Evolutionary conservation across 2,113 vertebrate genomes (phyloP).

Genomic region (Trogon melanurus): DNA sequence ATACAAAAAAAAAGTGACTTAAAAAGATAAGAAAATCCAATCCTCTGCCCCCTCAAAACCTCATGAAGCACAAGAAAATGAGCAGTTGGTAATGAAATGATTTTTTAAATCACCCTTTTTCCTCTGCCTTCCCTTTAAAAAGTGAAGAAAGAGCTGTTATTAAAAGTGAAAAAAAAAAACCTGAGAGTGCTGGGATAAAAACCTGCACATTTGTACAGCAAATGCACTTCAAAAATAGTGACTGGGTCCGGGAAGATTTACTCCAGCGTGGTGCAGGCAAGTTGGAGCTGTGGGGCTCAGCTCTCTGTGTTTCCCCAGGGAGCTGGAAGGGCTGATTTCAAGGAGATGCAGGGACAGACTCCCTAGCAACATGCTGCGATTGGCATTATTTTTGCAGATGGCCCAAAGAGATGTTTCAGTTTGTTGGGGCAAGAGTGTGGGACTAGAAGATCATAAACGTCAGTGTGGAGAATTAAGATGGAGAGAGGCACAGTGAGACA

Average conservation of each 20-base stretch:
- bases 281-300: background rate
- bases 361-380: rapidly evolving
- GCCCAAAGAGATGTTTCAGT: background rate
- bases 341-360: background rate
- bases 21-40: background rate
- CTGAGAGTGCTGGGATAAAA: background rate
- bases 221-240: background rate
- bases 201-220: background rate
- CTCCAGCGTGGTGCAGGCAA: rapidly evolving
- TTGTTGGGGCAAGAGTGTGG: background rate
- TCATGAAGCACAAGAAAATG: background rate
- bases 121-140: background rate
- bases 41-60: background rate
- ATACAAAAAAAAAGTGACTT: background rate
- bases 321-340: background rate
- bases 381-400: background rate
- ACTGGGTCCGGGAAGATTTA: background rate
- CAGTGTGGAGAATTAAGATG: background rate
- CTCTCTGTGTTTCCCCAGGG: background rate
- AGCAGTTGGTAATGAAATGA: background rate
- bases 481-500: too few species aligned
- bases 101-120: background rate
- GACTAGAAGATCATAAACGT: background rate
- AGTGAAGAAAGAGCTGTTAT: background rate
- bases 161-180: background rate